Percentiles rank a stretch among this genome's conserved stretches.
Conservation (phyloP, 2,113 vertebrate species). For the Platichthys stellatus region DNA sequence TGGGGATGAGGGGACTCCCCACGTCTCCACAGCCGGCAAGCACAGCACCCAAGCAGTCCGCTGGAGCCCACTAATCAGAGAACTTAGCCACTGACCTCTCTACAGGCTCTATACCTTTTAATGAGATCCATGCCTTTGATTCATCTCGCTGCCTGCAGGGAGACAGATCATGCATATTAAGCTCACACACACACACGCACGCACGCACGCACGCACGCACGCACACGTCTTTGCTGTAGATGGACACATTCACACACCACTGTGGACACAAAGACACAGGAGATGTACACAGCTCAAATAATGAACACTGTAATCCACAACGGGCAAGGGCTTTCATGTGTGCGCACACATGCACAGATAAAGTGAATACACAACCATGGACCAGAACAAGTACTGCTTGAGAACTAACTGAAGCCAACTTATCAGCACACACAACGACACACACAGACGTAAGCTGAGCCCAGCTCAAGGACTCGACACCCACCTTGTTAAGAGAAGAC, state of each 20-base stretch:
- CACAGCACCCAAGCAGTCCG: conserved; percentile 37
- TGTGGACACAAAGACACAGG: conserved; percentile 31
- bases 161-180: conserved; percentile 45
- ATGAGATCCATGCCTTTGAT: conserved; percentile 78
- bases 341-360: conserved; percentile 33
- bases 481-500: conserved; percentile 71
- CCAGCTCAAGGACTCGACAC: conserved; percentile 74
- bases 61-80: conserved; percentile 70
- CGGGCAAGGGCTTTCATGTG: conserved; percentile 36
- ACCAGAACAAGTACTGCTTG: conserved; percentile 32
- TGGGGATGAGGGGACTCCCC: conserved; percentile 26
- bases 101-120: conserved; percentile 66
- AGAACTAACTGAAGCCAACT: conserved; percentile 46
- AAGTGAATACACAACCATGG: conserved; percentile 33
- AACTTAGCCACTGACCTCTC: conserved; percentile 70
- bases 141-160: conserved; percentile 57
- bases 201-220: neutral
- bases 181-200: conserved; percentile 28
- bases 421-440: conserved; percentile 61
- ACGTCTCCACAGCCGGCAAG: conserved; percentile 6
- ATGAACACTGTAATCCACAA: conserved; percentile 58
- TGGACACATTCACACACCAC: conserved; percentile 41
- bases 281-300: conserved; percentile 51
- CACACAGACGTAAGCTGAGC: conserved; percentile 30
- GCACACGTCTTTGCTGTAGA: conserved; percentile 14